Percentiles rank a stretch among this genome's conserved stretches.
These are phyloP conservation scores for Temnothorax longispinosus DNA, from an alignment of 1,140 invertebrate genomes.

Conservation along the genomic window DNA sequence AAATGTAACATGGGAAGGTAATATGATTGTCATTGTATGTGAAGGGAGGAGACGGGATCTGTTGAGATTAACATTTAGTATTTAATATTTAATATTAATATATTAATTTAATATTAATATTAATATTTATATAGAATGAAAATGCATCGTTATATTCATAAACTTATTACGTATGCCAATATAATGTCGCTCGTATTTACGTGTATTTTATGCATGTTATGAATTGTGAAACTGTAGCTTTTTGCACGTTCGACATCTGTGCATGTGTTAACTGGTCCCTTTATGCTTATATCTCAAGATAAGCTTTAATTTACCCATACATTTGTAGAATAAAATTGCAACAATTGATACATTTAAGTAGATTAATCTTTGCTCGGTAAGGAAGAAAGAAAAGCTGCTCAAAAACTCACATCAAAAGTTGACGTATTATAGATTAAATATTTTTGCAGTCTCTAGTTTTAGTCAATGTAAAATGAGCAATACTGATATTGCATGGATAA, in stretches of 20 bases:
- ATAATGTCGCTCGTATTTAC: background rate
- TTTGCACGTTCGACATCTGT: conserved; percentile 20
- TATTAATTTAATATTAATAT: background rate
- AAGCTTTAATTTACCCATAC: conserved; percentile 1
- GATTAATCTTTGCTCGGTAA: background rate
- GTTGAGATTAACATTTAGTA: background rate
- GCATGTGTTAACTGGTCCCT: background rate
- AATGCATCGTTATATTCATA: background rate
- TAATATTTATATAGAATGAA: background rate
- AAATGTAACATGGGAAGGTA: background rate
- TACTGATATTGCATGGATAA: background rate
- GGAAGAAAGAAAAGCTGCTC: background rate
- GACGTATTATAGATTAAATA: background rate
- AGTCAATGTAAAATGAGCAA: background rate
- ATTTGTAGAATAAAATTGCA: background rate
- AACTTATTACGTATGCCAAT: background rate
- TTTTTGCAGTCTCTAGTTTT: background rate
- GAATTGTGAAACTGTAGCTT: background rate
- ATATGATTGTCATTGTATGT: background rate
- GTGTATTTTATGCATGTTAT: conserved; percentile 11
- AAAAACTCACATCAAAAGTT: background rate
- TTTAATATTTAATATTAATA: background rate
- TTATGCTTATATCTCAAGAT: background rate
- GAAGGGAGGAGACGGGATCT: background rate
- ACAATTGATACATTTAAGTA: background rate